Base-by-base conservation (phyloP, 1,140 invertebrate genomes). In the Drosophila willistoni region DNA sequence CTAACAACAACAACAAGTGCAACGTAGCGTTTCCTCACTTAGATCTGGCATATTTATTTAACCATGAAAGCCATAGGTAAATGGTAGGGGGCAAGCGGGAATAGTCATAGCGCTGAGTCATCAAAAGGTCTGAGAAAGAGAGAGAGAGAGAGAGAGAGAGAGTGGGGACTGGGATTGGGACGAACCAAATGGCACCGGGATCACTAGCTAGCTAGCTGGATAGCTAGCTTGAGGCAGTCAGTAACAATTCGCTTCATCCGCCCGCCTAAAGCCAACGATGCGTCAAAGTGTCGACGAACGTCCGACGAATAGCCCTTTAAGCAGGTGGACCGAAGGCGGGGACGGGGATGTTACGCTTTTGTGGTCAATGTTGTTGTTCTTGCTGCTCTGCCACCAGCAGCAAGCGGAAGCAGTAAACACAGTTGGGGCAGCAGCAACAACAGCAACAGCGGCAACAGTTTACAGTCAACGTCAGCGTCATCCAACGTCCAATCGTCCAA, bases 221-320 rank as follows among this genome's bases (percentile, higher is more conserved):
- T 10, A 34, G 34, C 9, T 10, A 36, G 34, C 10, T 19, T 1
- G 22, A 25, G 22, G 22, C 22, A 25, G 22, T 2, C 22, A 25
- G 22, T 25, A 25, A 25, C 22, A 5, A 29, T 29, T 29, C 64
- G 68, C 63, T 66, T 54, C 41, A 54, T 72, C 7, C 10, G 66
- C 36, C 69, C 84, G 82, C 82, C 71, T 78, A 86, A 86, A 65
- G 44, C 56, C 76, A 87, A 61, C 83, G 72, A 87, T 69, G 83
- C 82, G 79, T 87, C 79, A 86, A 86, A 86, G 82, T 87, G 82
- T 86, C 82, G 82, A 86, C 82, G 83, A 85, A 87, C 79, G 81
- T 77, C 79, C 69, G 73, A 64, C 42, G 61, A 39, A 51, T 51
- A 51, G 44, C 44, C 57, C 17, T 17, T 17, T 17, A 29, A 63